Percentiles rank a stretch among this genome's conserved stretches.
Evolutionary conservation across 2,888 invertebrate species (phyloP).

Genomic region (Cantharis lateralis): DNA sequence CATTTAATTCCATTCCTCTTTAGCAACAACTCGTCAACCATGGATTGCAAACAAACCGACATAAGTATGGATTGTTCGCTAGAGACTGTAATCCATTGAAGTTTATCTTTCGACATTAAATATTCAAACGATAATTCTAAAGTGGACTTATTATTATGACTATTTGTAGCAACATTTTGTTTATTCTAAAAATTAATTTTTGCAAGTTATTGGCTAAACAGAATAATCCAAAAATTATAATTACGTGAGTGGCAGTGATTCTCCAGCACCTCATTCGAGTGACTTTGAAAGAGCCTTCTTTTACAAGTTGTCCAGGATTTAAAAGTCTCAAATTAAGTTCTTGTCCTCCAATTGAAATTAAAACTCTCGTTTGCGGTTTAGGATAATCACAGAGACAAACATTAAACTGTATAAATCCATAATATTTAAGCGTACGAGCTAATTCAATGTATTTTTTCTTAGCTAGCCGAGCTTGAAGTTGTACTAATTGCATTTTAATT

Average conservation of each 20-base stretch:
- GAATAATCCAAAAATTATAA: neutral
- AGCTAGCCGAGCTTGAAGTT: constrained; percentile 75
- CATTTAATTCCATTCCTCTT: constrained; percentile 68
- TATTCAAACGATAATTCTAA: constrained; percentile 94
- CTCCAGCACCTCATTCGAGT: constrained; percentile 98
- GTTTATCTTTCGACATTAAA: constrained; percentile 85
- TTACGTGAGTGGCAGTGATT: constrained; percentile 83
- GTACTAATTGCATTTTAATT: constrained; percentile 65
- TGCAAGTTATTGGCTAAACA: neutral
- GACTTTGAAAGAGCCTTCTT: constrained; percentile 88
- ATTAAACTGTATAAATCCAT: constrained; percentile 84
- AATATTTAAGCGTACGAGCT: constrained; percentile 82
- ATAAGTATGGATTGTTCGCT: constrained; percentile 94
- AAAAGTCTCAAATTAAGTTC: constrained; percentile 78
- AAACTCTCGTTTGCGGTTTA: constrained; percentile 65
- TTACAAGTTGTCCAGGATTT: constrained; percentile 62
- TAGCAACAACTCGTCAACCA: constrained; percentile 90
- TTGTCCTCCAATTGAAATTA: constrained; percentile 83
- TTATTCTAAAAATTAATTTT: constrained; percentile 37
- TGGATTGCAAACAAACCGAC: constrained; percentile 92
- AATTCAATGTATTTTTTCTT: constrained; percentile 89
- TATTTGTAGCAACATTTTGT: constrained; percentile 44
- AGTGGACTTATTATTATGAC: constrained; percentile 52
- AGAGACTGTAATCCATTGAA: constrained; percentile 91
- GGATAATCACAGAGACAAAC: constrained; percentile 80